A percentile compares a stretch with the other conserved stretches of the same genome.
Conservation (phyloP, 2,113 vertebrate genomes). For the Eulemur macaco region DNA sequence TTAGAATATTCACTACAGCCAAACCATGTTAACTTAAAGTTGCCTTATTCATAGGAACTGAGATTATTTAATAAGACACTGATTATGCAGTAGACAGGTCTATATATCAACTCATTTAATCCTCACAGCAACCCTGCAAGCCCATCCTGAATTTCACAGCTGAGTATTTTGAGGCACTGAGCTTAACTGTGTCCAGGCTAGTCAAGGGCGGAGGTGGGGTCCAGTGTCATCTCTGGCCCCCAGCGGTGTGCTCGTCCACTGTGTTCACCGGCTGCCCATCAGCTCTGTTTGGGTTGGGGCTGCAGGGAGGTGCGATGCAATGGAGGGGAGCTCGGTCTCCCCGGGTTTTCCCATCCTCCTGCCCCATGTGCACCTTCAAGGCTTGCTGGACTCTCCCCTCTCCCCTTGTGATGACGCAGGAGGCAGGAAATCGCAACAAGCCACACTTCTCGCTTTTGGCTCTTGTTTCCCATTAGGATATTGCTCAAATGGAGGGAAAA, state of each 20-base stretch:
- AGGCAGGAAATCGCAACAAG: background rate
- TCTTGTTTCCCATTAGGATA: background rate
- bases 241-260: no score
- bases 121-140: background rate
- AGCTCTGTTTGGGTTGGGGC: background rate
- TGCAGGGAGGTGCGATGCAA: accelerated
- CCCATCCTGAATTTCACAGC: background rate
- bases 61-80: background rate
- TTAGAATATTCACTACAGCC: background rate
- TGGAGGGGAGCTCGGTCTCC: background rate
- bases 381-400: background rate
- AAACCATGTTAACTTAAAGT: background rate
- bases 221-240: background rate
- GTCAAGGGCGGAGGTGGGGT: background rate
- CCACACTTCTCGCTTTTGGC: no score
- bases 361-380: background rate
- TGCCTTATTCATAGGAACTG: background rate
- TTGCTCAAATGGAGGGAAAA: background rate
- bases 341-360: background rate
- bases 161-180: background rate
- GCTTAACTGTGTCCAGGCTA: background rate
- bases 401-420: background rate
- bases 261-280: accelerated
- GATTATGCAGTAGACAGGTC: background rate
- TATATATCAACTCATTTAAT: background rate